Conservation (phyloP, 2,797 vertebrate genomes). For the Thripadectes ignobilis region DNA sequence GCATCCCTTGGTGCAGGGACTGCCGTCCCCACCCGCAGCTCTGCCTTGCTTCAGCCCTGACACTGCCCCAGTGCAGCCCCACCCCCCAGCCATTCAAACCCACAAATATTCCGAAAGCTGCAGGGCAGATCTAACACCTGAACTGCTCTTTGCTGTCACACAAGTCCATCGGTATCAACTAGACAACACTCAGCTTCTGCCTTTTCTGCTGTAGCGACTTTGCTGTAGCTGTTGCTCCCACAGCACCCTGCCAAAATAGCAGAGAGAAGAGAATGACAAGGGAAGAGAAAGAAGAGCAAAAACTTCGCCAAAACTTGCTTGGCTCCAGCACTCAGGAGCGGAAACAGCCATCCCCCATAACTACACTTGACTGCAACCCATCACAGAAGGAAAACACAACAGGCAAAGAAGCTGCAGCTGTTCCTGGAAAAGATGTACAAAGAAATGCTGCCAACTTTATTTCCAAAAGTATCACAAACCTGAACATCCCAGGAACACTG, state of each 20-base stretch:
- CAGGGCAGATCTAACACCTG: background rate
- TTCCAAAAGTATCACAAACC: constrained; percentile 58
- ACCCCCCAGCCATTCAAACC: background rate
- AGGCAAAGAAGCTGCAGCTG: constrained; percentile 61
- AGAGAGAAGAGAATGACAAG: background rate
- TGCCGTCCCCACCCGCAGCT: background rate
- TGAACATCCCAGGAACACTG: constrained; percentile 39
- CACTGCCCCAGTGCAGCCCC: background rate
- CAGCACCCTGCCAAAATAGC: background rate
- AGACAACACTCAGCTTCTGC: background rate
- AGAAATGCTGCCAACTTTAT: constrained; percentile 53
- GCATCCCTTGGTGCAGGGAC: background rate
- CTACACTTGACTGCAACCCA: constrained; percentile 47
- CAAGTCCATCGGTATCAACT: background rate
- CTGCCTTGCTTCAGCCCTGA: background rate
- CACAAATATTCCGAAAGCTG: background rate
- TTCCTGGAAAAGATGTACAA: constrained; percentile 26
- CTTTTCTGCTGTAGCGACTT: background rate
- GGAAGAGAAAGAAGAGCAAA: background rate
- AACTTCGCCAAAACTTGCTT: constrained; percentile 49
- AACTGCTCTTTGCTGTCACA: background rate
- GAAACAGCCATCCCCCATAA: constrained; percentile 42
- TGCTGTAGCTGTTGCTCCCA: background rate
- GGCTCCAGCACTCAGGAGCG: background rate
- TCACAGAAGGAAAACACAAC: constrained; percentile 68